phyloP scores from a whole-genome alignment of 2,797 vertebrate genomes.

The Chelmon rostratus region DNA sequence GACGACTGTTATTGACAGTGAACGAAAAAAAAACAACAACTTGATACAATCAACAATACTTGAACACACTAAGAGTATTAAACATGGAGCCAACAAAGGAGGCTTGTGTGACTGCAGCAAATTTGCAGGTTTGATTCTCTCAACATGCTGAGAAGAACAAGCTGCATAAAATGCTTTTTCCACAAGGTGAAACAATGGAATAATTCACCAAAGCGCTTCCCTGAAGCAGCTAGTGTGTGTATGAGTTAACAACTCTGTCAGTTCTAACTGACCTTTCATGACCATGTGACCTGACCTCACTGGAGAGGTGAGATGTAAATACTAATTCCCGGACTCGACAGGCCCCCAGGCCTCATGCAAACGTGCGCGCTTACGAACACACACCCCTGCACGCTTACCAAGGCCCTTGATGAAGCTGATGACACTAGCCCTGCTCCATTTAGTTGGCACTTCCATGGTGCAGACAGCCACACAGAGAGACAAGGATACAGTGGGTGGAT shows the following conservation, averaged over 20 bases:
- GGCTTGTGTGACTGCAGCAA: not conserved
- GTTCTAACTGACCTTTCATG: conserved; percentile 53
- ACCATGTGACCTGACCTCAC: conserved; percentile 59
- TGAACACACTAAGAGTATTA: not conserved
- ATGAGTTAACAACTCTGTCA: conserved; percentile 23
- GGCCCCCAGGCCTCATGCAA: conserved; percentile 34
- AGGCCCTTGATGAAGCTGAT: conserved; percentile 98
- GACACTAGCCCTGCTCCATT: conserved; percentile 95
- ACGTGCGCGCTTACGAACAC: conserved; percentile 46
- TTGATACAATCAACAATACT: not conserved
- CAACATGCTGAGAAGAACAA: not conserved
- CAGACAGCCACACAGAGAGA: conserved; percentile 45
- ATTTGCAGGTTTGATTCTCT: not conserved
- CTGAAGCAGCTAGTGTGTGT: conserved; percentile 8
- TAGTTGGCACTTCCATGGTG: conserved; percentile 91
- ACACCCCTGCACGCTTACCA: conserved; percentile 88
- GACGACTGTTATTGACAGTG: not conserved
- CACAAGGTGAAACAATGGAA: not conserved
- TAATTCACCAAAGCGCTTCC: not conserved
- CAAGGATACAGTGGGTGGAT: conserved; percentile 5
- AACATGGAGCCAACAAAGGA: not conserved
- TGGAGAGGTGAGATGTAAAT: conserved; percentile 49
- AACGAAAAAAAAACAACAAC: not conserved
- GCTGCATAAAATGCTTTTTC: not conserved
- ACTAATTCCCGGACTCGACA: conserved; percentile 32